Evolutionary conservation across 1,140 invertebrate genomes (phyloP).

Genomic region (Bombus pyrosoma): DNA sequence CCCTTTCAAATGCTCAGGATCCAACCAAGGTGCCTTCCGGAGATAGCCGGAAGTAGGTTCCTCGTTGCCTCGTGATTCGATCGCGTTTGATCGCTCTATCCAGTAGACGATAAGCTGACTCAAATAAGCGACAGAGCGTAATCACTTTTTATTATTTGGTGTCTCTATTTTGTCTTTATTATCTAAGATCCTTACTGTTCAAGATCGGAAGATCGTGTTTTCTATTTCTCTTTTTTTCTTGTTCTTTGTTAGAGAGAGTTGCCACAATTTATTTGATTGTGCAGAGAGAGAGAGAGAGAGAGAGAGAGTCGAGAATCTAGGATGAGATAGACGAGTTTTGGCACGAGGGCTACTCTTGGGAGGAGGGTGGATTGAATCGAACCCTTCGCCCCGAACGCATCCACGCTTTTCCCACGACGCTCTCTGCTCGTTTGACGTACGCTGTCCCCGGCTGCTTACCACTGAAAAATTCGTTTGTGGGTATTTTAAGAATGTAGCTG

Average conservation of each 20-base stretch:
- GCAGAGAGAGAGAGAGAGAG: no score
- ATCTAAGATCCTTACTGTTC: background rate
- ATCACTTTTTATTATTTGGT: background rate
- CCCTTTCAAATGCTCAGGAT: conserved; percentile 25
- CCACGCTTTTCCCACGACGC: conserved; percentile 64
- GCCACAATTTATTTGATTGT: background rate
- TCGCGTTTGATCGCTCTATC: background rate
- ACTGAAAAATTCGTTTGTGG: conserved; percentile 28
- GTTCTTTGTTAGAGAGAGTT: background rate
- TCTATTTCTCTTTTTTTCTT: background rate
- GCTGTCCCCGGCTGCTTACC: background rate
- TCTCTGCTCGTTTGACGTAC: conserved; percentile 57
- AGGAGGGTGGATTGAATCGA: conserved; percentile 55
- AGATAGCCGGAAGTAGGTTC: conserved; percentile 53
- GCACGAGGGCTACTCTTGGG: conserved; percentile 12
- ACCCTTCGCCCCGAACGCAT: conserved; percentile 54
- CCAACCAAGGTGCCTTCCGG: conserved; percentile 35
- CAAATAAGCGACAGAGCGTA: background rate
- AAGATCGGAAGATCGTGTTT: background rate
- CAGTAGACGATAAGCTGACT: background rate
- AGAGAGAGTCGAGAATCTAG: background rate
- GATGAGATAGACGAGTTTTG: conserved; percentile 28
- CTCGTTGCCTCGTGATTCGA: background rate
- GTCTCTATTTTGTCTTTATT: background rate
- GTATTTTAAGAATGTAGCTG: background rate